phyloP scores from a whole-genome alignment of 2,113 vertebrate genomes.

The Cranoglanis bouderius region DNA sequence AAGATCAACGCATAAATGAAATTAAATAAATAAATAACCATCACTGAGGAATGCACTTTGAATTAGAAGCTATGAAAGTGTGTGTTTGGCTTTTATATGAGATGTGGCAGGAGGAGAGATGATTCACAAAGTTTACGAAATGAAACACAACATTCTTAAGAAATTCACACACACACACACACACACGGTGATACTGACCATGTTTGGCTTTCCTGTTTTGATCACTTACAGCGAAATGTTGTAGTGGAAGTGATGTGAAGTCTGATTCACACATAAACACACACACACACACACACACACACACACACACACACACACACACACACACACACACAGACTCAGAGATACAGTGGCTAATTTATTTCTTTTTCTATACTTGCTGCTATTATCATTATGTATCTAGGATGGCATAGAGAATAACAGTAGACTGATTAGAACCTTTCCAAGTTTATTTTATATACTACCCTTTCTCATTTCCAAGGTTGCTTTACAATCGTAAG shows the following conservation, averaged over 20 bases:
- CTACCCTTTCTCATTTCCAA: background rate
- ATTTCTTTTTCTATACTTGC: background rate
- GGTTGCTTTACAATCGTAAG: background rate
- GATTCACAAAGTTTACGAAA: slow-evolving; percentile 1
- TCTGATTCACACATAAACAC: background rate
- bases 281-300: background rate
- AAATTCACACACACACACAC: background rate
- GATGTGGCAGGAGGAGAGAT: background rate
- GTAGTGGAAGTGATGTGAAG: background rate
- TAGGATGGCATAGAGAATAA: background rate
- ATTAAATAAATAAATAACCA: background rate
- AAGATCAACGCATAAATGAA: background rate
- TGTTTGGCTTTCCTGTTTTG: slow-evolving; percentile 2
- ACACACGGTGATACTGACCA: background rate
- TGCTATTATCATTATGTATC: background rate
- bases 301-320: background rate
- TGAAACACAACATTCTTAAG: background rate
- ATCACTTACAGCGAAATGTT: background rate
- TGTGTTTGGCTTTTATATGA: slow-evolving; percentile 1
- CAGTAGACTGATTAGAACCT: background rate
- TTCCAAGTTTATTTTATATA: background rate
- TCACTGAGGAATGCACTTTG: background rate
- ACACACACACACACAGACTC: background rate
- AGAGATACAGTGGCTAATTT: background rate
- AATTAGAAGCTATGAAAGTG: background rate